Conservation (phyloP, 1,140 invertebrate species). For the Babylonia areolata region DNA sequence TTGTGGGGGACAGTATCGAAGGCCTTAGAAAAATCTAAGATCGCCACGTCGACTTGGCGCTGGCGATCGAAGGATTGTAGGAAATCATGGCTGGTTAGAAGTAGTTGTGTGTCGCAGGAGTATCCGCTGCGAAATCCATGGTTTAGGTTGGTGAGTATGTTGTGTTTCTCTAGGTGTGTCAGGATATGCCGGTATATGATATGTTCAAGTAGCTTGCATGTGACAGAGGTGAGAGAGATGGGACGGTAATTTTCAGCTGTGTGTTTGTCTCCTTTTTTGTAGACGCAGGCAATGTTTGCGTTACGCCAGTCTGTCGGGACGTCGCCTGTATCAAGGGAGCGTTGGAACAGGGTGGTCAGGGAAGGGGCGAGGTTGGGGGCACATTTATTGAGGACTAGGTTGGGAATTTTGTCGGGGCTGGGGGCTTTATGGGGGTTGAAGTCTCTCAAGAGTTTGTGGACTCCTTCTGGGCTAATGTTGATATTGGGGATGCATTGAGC, state of each 20-base stretch:
- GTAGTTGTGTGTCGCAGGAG: slow-evolving; percentile 45
- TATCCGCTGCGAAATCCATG: slow-evolving; percentile 49
- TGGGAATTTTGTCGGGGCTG: slow-evolving; percentile 14
- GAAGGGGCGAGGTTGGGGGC: neutral
- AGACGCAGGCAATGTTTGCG: neutral
- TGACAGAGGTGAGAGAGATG: slow-evolving; percentile 24
- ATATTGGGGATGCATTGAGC: neutral
- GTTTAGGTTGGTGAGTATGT: slow-evolving; percentile 47
- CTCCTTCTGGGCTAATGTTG: neutral
- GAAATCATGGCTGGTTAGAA: slow-evolving; percentile 9
- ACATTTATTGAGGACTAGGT: neutral
- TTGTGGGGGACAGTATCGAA: neutral
- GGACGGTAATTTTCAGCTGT: slow-evolving; percentile 35
- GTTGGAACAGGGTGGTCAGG: neutral
- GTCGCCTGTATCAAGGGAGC: neutral
- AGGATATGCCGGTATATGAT: slow-evolving; percentile 40
- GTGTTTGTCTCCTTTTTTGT: neutral
- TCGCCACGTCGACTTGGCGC: neutral
- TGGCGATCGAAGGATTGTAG: neutral
- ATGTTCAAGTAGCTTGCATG: slow-evolving; percentile 41
- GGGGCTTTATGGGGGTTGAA: neutral
- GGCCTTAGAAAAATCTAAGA: neutral
- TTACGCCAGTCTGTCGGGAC: neutral
- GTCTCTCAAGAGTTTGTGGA: neutral
- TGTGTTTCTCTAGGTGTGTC: slow-evolving; percentile 43